A percentile compares a stretch with the other conserved stretches of the same genome.
Evolutionary conservation across 2,888 invertebrate species (phyloP).

Genomic region (Xylocampa areola): DNA sequence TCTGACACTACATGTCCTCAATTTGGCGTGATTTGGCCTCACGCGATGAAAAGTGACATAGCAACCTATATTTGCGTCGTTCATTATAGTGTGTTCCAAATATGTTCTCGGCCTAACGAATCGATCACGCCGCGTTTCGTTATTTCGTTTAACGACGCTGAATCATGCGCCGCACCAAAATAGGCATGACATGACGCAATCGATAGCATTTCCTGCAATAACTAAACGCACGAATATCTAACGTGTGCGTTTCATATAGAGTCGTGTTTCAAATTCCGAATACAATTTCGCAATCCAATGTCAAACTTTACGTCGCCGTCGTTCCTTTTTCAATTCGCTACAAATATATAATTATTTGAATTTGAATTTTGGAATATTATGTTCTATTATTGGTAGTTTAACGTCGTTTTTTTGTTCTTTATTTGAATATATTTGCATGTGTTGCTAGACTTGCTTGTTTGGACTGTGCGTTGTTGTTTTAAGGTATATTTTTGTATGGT

Average conservation of each 20-base stretch:
- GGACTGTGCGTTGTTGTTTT: neutral
- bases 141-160: constrained; percentile 61
- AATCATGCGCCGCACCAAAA: constrained; percentile 51
- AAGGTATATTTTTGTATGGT: constrained; percentile 25
- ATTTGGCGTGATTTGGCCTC: neutral
- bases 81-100: constrained; percentile 13
- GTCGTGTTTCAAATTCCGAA: constrained; percentile 31
- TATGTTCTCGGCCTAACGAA: constrained; percentile 42
- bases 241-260: constrained; percentile 23
- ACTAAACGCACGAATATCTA: constrained; percentile 28
- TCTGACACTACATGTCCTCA: neutral
- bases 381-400: constrained; percentile 21
- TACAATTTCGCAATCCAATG: constrained; percentile 29
- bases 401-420: constrained; percentile 27
- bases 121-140: constrained; percentile 52
- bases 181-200: constrained; percentile 53
- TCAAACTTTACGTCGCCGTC: constrained; percentile 39
- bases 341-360: constrained; percentile 38
- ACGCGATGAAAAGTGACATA: constrained; percentile 3
- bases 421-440: constrained; percentile 9
- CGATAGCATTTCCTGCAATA: constrained; percentile 35
- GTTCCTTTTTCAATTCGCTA: constrained; percentile 12
- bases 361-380: constrained; percentile 29
- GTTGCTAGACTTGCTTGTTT: neutral
- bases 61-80: neutral